These are phyloP conservation scores for Thrips palmi DNA, from an alignment of 1,140 invertebrate species.

Conservation along the genomic window DNA sequence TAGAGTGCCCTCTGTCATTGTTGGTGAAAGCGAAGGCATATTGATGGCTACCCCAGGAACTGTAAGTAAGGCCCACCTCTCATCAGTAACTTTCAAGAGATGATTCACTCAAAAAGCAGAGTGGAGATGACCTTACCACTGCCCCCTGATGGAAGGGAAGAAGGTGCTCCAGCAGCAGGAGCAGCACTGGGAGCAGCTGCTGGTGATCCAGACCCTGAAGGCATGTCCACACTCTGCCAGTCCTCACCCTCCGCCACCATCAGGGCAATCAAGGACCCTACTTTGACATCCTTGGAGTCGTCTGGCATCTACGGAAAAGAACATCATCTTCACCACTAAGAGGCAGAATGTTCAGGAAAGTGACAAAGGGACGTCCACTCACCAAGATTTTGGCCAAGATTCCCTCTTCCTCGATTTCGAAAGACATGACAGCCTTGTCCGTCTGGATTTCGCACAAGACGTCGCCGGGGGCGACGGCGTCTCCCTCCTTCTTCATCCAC, in stretches of 20 bases:
- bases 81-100: no score
- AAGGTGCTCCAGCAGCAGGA: constrained; percentile 15
- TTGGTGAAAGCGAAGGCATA: constrained; percentile 89
- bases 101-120: not conserved
- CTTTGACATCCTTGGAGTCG: constrained; percentile 26
- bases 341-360: not conserved
- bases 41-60: constrained; percentile 26
- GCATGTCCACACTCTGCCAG: constrained; percentile 25
- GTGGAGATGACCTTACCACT: not conserved
- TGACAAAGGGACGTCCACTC: constrained; percentile 4
- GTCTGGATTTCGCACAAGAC: constrained; percentile 97
- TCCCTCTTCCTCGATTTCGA: constrained; percentile 96
- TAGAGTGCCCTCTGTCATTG: constrained; percentile 95
- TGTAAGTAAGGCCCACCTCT: no score
- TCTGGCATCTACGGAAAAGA: constrained; percentile 39
- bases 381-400: constrained; percentile 87
- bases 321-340: not conserved
- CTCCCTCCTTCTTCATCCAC: constrained; percentile 96
- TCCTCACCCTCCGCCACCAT: constrained; percentile 36
- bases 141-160: constrained; percentile 11
- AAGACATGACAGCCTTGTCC: constrained; percentile 99
- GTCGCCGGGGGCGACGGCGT: constrained; percentile 62
- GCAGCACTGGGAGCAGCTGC: constrained; percentile 20
- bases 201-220: constrained; percentile 11
- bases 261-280: constrained; percentile 33